Evolutionary conservation across 1,140 invertebrate species (phyloP).

Genomic region (Scaptomyza hsui): DNA sequence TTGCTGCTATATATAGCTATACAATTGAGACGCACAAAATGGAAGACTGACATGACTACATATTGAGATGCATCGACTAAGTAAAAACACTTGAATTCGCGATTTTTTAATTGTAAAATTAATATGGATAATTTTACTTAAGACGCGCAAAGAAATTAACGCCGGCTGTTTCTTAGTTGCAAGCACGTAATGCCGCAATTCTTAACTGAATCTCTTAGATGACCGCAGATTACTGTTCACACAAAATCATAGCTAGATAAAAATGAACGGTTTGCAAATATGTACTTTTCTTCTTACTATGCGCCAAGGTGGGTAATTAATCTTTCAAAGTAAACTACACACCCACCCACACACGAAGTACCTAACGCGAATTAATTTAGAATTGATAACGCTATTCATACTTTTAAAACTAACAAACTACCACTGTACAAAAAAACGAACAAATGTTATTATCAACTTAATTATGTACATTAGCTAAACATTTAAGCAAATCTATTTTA

Average conservation of each 20-base stretch:
- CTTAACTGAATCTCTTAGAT: conserved; percentile 72
- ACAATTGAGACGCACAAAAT: too few species aligned
- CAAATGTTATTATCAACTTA: background rate
- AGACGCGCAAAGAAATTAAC: conserved; percentile 18
- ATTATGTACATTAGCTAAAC: background rate
- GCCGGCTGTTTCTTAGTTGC: conserved; percentile 33
- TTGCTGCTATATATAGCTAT: too few species aligned
- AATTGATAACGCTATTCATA: background rate
- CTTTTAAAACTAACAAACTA: background rate
- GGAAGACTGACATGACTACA: background rate
- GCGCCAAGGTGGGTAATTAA: conserved; percentile 49
- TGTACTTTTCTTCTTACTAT: conserved; percentile 53
- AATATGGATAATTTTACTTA: conserved; percentile 7
- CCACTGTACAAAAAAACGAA: background rate
- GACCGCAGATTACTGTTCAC: conserved; percentile 73
- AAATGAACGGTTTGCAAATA: conserved; percentile 62
- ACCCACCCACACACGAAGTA: conserved; percentile 5
- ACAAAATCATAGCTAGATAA: conserved; percentile 73
- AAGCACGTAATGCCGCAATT: conserved; percentile 55
- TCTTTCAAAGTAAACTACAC: conserved; percentile 48
- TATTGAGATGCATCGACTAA: background rate
- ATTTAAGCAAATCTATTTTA: background rate
- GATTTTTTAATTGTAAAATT: background rate
- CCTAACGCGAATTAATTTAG: conserved; percentile 10
- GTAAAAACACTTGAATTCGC: too few species aligned